Base-by-base conservation (phyloP, 2,888 invertebrate species). In the Dryomyza anilis region DNA sequence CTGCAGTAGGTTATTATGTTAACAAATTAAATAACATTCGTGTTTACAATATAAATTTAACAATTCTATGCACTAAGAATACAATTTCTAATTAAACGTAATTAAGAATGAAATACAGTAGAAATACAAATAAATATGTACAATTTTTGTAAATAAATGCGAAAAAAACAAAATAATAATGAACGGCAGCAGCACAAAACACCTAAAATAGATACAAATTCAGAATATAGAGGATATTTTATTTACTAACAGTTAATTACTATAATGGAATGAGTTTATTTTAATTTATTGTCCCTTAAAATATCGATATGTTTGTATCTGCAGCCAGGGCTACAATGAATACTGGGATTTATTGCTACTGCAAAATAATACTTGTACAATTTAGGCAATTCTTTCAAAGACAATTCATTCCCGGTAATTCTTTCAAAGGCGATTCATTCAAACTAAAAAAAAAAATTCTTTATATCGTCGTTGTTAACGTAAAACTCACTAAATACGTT, bases 261-360 rank as follows among this genome's bases (percentile, higher is more conserved):
- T 39, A 39, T 39, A 39, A 39, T 50, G 50, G 12, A 8, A 25
- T n/a, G 23, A 3, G 50, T 10, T 50, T 2, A 50, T 36, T 23
- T 33, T 33, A 33, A 55, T 27, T 52, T 60, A 60, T 50, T 52
- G 60, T 52, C 52, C 7, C 52, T 52, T 25, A 36, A 61, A 52
- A 39, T 25, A 52, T 36, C 60, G 52, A 52, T 61, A 61, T 61
- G 60, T 52, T 39, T 61, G 3, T 45, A n/a, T n/a, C n/a, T n/a
- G n/a, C n/a, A n/a, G n/a, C n/a, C n/a, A n/a, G n/a, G n/a, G n/a
- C n/a, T n/a, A n/a, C n/a, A n/a, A n/a, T n/a, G n/a, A n/a, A n/a
- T n/a, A n/a, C n/a, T n/a, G n/a, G n/a, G n/a, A n/a, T n/a, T n/a
- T n/a, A n/a, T n/a, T n/a, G n/a, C n/a, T n/a, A n/a, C n/a, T n/a